Evolutionary conservation across 2,888 invertebrate genomes (phyloP).

Genomic region (Hirtodrosophila trivittata): DNA sequence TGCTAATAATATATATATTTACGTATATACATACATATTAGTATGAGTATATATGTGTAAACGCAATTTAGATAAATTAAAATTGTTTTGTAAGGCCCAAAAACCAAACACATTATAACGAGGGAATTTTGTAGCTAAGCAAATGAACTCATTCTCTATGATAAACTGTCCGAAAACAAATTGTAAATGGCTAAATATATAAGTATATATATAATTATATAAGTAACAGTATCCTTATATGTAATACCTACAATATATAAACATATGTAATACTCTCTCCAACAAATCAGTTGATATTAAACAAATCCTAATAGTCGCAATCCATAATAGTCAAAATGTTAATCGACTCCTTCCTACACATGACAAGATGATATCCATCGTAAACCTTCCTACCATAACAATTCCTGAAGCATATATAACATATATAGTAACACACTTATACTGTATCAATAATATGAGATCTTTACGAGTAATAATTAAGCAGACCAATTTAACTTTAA

Average conservation of each 20-base stretch:
- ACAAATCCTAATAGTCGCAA: constrained; percentile 1
- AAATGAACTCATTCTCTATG: constrained; percentile 53
- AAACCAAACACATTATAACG: constrained; percentile 25
- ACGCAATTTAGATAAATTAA: constrained; percentile 73
- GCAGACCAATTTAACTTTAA: constrained; percentile 77
- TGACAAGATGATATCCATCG: constrained; percentile 20
- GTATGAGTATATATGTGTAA: constrained; percentile 15
- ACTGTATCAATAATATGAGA: constrained; percentile 57
- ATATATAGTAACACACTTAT: not conserved
- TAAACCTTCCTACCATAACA: constrained; percentile 25
- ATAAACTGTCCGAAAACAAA: constrained; percentile 27
- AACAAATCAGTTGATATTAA: constrained; percentile 26
- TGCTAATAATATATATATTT: constrained; percentile 22
- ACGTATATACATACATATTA: constrained; percentile 9
- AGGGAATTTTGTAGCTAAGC: constrained; percentile 63
- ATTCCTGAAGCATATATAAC: constrained; percentile 41
- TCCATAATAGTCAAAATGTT: constrained; percentile 37
- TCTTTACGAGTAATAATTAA: constrained; percentile 52
- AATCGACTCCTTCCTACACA: constrained; percentile 8
- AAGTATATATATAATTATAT: constrained; percentile 24
- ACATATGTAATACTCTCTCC: constrained; percentile 7
- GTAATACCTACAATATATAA: too few relatives aligned
- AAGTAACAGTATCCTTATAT: constrained; percentile 11
- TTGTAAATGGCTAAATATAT: constrained; percentile 58
- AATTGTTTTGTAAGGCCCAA: constrained; percentile 52